Base-by-base conservation (phyloP, 1,140 invertebrate genomes). In the Eupristina koningsbergeri region DNA sequence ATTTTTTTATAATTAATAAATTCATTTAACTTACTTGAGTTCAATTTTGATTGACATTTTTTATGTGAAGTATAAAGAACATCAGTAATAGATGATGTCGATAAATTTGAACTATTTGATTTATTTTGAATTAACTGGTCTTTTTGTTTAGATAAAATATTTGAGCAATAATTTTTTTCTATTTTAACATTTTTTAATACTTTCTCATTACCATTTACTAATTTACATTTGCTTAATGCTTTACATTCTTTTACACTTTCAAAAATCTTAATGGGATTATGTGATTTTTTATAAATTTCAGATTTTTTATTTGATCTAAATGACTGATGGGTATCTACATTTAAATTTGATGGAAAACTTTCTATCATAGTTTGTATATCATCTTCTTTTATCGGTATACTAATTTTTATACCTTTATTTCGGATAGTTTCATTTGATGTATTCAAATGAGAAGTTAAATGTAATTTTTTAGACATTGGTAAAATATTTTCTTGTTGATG, bases 301-400 rank as follows among this genome's bases (percentile, higher is more conserved):
- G 11, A 36, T 75, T 41, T 80, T 77, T 29, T 81, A 63, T n/a
- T 36, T 36, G 63, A 77, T 77, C 69, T 36, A 31, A 76, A 15
- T n/a, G 74, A 61, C 39, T 45, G 29, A n/a, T 19, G 41, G 58
- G 85, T 88, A 87, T 91, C 91, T 80, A 87, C 86, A 75, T 91
- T 90, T 26, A 89, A 89, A 86, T 91, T 89, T 47, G 87, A 86
- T 58, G 88, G 86, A 71, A 92, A 84, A 81, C 87, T 89, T 81
- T 91, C 91, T 89, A 93, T 92, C 86, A 92, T 89, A 11, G 92
- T 93, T 80, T 88, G 88, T 77, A 93, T 90, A 77, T 93, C 89
- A 83, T 92, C 92, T 34, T 92, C 91, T 81, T 90, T 91, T 22
- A 81, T 83, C 13, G 88, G 89, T 7, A 86, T 77, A n/a, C 80